A percentile compares a stretch with the other conserved stretches of the same genome.
Evolutionary conservation across 2,888 invertebrate genomes (phyloP).

Genomic region (Ethmia dodecea): DNA sequence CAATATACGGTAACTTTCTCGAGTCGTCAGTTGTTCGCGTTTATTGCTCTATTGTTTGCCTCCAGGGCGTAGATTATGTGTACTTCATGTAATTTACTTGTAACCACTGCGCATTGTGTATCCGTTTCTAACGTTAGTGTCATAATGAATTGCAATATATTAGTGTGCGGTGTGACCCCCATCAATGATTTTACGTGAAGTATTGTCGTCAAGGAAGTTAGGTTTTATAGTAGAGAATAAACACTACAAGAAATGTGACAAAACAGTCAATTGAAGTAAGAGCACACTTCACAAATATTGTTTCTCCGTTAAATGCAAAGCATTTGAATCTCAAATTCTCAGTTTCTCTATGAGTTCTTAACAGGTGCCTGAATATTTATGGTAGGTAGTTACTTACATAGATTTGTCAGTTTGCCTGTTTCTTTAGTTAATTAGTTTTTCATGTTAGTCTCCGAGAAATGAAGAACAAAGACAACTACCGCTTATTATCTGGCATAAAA

Average conservation of each 20-base stretch:
- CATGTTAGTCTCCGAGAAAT: too few species aligned
- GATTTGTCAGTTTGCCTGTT: too few species aligned
- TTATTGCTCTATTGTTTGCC: constrained; percentile 73
- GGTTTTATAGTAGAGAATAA: too few species aligned
- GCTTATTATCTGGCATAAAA: constrained; percentile 36
- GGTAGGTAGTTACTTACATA: too few species aligned
- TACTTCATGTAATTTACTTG: constrained; percentile 56
- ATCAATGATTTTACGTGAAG: constrained; percentile 33
- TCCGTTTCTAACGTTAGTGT: constrained; percentile 41
- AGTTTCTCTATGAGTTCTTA: too few species aligned
- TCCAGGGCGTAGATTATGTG: constrained; percentile 43
- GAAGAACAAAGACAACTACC: constrained; percentile 11
- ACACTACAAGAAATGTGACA: too few species aligned
- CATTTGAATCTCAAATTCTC: too few species aligned
- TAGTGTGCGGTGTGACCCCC: constrained; percentile 33
- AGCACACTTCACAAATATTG: too few species aligned
- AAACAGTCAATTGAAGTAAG: too few species aligned
- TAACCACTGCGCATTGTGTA: constrained; percentile 49
- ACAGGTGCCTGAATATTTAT: too few species aligned
- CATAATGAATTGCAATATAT: constrained; percentile 47
- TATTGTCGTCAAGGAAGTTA: constrained; percentile 28
- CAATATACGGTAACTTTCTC: constrained; percentile 65
- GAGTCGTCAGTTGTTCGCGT: constrained; percentile 43
- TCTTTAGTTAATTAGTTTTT: too few species aligned
- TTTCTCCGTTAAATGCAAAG: too few species aligned